A percentile compares a stretch with the other conserved stretches of the same genome.
phyloP scores from a whole-genome alignment of 1,140 invertebrate genomes.

The Brachionus asplanchnoidis region DNA sequence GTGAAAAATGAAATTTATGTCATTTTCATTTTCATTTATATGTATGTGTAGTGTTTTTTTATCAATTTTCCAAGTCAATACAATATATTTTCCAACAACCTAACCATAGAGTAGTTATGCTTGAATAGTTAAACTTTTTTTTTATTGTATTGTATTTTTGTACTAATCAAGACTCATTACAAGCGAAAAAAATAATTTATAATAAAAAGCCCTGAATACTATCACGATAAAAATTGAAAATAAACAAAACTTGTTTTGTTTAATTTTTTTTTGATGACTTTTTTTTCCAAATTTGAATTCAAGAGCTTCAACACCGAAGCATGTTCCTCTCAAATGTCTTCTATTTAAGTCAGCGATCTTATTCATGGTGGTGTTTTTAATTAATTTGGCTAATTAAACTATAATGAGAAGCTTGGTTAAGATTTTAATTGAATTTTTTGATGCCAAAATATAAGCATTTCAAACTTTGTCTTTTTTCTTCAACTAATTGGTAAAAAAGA shows the following conservation, averaged over 20 bases:
- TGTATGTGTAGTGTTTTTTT: not conserved
- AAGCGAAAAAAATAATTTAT: not conserved
- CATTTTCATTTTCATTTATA: not conserved
- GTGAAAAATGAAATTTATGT: slow-evolving; percentile 11
- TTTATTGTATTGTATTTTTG: slow-evolving; percentile 8
- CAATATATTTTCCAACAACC: slow-evolving; percentile 8
- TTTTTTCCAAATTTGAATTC: not conserved
- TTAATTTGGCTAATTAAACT: not conserved
- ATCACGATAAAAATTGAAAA: slow-evolving; percentile 16
- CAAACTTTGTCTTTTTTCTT: not conserved
- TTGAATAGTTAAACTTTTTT: slow-evolving; percentile 16
- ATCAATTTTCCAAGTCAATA: not conserved
- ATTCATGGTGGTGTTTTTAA: not conserved
- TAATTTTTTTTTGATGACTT: slow-evolving; percentile 27
- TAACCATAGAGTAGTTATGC: slow-evolving; percentile 15
- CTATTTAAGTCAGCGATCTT: slow-evolving; percentile 4
- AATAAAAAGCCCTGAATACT: not conserved
- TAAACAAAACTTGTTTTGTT: slow-evolving; percentile 11
- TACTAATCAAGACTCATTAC: slow-evolving; percentile 8
- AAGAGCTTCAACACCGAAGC: not conserved
- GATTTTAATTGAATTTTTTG: not conserved
- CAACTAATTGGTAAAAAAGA: not conserved
- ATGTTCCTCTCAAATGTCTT: not conserved
- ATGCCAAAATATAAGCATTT: not conserved
- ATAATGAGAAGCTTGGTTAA: not conserved